Base-by-base conservation (phyloP, 2,113 vertebrate species). In the Siniperca knerii region DNA sequence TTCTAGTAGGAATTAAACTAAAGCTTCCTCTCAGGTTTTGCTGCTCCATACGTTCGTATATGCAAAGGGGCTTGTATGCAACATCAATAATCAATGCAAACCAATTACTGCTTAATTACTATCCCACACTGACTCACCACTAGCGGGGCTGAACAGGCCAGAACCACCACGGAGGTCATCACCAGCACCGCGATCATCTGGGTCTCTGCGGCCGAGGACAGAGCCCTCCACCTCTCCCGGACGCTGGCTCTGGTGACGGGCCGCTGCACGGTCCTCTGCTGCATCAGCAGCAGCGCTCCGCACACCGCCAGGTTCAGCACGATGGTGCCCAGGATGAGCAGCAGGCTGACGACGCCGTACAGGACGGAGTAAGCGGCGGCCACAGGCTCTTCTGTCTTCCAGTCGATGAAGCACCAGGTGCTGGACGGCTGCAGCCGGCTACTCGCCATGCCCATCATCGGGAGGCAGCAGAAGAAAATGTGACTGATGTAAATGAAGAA, bases 401-500 rank as follows among this genome's bases (percentile, higher is more conserved):
- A 98, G 95, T 98, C 97, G 76, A 99, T 97, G 95, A 99, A 99
- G 92, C 98, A 99, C 98, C 98, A 99, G 46, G 97, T 99, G 0
- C 16, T 0, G 0, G 97, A 97, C 81, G 91, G 93, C 89, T 99
- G 98, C 77, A 94, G 89, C 70, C 88, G 81, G 11, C 97, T 97
- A 65, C 48, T 89, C 33, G 97, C 96, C 2, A 98, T 95, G 0
- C 98, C 98, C 96, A 97, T 96, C 93, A 92, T 96, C 48, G 98
- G 98, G 7, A 99, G 95, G n/a, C 97, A 97, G 5, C 98, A 99
- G 95, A 99, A 97, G 8, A 98, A 86, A 33, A 97, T 96, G 15
- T 98, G 97, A 35, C 96, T 96, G 9, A 95, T 92, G 0, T 98
- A 99, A 66, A 99, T 97, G 13, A 95, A 95, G 48, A 97, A 86